A percentile compares a stretch with the other conserved stretches of the same genome.
Conservation (phyloP, 2,113 vertebrate genomes). For the Gadus macrocephalus region DNA sequence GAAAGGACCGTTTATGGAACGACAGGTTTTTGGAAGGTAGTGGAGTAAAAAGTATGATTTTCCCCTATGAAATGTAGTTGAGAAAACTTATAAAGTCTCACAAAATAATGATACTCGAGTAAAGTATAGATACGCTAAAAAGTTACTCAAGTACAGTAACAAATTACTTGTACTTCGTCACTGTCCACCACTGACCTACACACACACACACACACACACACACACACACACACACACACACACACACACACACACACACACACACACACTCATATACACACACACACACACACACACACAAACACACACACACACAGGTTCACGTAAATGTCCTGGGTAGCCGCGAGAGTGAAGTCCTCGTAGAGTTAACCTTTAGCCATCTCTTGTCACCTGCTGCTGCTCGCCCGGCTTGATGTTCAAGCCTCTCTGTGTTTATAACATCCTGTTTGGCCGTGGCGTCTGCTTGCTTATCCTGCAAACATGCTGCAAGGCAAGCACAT, state of each 20-base stretch:
- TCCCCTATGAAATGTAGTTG: too few species aligned
- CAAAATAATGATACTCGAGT: too few species aligned
- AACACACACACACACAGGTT: neutral
- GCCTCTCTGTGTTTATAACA: constrained; percentile 47
- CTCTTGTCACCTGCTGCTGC: neutral
- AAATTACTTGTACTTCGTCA: too few species aligned
- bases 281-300: neutral
- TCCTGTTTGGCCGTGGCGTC: constrained; percentile 65
- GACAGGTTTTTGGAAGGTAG: too few species aligned
- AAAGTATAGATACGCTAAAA: too few species aligned
- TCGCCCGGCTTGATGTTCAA: neutral
- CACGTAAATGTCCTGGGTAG: neutral
- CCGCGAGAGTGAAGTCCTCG: too few species aligned
- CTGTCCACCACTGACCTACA: neutral
- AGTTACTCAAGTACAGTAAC: too few species aligned
- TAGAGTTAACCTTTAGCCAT: neutral
- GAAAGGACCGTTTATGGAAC: too few species aligned
- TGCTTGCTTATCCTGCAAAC: constrained; percentile 63
- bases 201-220: neutral
- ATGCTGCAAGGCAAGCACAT: constrained; percentile 22
- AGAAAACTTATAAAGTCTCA: too few species aligned
- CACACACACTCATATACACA: too few species aligned
- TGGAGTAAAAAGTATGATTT: too few species aligned
- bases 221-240: neutral
- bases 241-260: neutral